Evolutionary conservation across 2,888 invertebrate species (phyloP), one percentile per base, ranked within the genome.

Genomic region (Nycteola revayana): DNA sequence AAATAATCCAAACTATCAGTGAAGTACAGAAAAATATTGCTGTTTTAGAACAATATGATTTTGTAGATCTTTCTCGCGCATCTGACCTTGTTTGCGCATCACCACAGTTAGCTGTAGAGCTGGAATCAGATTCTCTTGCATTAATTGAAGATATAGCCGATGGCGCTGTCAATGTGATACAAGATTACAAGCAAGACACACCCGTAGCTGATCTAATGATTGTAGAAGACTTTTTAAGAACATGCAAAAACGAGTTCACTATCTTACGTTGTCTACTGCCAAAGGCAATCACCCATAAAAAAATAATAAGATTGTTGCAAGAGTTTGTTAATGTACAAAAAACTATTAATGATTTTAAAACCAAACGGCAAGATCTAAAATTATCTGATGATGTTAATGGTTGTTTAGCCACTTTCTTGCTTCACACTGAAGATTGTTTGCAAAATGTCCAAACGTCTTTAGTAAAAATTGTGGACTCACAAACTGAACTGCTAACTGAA

Each of bases 21-120:
- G 75, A 82, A 41, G 61, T 88, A 7, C 77, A 86, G 58, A 75
- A 49, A 9, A 78, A 71, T 42, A 80, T 86, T 46, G 81, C 79
- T 26, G 72, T 75, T 1, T 58, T 86, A 32, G 75, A 84, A 57
- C 71, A 83, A 46, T 78, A 70, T 52, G 72, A 83, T 42, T 81
- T 84, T 36, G 63, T 87, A 5, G 75, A 84, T 34, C 55, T 85
- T 24, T 72, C 78, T 7, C 57, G 61, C 38, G 62, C 57, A 20
- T 81, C 80, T 2, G 77, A 86, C 25, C 59, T 78, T n/a, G 49
- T 58, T 7, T 69, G 64, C 41, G 41, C 42, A 9, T 71, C 74
- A 7, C 65, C 69, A 10, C 69, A 76, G 39, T 11, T 66, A 5
- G 80, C 74, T 7, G 35, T 49, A 9, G 75, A 78, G 65, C 46